phyloP scores from a whole-genome alignment of 2,888 invertebrate genomes.

The Drosophila cognata region DNA sequence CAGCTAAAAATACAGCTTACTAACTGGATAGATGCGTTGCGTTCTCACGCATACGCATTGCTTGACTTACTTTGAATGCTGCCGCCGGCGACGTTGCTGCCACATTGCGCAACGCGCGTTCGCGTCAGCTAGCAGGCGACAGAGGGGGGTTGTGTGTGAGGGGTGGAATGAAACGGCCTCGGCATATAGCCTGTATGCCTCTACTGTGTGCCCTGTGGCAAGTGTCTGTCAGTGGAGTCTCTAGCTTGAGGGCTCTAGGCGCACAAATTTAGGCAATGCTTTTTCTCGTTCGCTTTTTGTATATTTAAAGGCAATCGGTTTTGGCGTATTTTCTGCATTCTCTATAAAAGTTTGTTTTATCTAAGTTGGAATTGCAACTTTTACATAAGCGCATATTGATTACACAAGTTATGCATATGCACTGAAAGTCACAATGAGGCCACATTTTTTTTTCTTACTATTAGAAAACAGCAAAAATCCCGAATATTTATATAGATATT shows the following conservation, averaged over 20 bases:
- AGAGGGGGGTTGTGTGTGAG: neutral
- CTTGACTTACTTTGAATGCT: slow-evolving; percentile 70
- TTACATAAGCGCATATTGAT: slow-evolving; percentile 63
- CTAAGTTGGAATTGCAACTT: slow-evolving; percentile 1
- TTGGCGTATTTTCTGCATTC: neutral
- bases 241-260: slow-evolving; percentile 36
- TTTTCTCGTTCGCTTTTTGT: neutral
- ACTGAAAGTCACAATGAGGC: slow-evolving; percentile 10
- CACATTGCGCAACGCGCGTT: slow-evolving; percentile 76
- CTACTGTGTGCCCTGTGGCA: slow-evolving; percentile 27
- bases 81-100: slow-evolving; percentile 60
- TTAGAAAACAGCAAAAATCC: neutral
- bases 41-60: slow-evolving; percentile 58
- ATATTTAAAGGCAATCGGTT: neutral
- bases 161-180: slow-evolving; percentile 42
- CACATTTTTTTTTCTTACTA: neutral
- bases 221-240: slow-evolving; percentile 27
- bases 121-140: slow-evolving; percentile 16
- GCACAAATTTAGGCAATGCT: slow-evolving; percentile 75
- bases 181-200: slow-evolving; percentile 20
- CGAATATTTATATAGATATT: neutral
- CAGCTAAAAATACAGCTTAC: slow-evolving; percentile 25
- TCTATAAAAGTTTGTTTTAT: neutral
- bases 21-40: slow-evolving; percentile 22
- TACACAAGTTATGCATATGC: slow-evolving; percentile 40